Conservation (phyloP, 2,113 vertebrate species). For the Corythaixoides concolor region DNA sequence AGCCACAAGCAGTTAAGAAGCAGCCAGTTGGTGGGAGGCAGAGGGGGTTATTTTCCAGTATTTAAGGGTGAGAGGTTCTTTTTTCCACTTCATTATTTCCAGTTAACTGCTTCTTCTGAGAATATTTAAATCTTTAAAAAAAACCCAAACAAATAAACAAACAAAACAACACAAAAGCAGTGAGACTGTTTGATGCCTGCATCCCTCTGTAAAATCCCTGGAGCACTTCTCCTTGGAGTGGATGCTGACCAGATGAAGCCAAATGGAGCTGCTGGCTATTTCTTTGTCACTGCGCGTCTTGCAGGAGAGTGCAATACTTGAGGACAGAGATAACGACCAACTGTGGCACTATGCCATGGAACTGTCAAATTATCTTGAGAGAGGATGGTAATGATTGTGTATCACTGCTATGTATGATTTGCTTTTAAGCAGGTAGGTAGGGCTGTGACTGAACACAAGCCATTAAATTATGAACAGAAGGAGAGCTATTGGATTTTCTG, state of each 20-base stretch:
- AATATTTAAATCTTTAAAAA: neutral
- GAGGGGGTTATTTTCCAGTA: neutral
- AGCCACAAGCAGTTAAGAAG: neutral
- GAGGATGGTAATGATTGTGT: conserved; percentile 25
- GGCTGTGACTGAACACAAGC: conserved; percentile 39
- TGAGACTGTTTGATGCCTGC: neutral
- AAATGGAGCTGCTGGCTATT: neutral
- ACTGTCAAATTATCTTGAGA: conserved; percentile 28
- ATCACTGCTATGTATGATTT: conserved; percentile 29
- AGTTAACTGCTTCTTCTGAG: neutral
- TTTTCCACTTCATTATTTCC: neutral
- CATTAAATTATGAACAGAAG: conserved; percentile 45
- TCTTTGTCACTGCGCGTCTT: neutral
- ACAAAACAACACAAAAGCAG: neutral
- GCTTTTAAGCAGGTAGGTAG: conserved; percentile 54
- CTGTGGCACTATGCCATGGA: conserved; percentile 46
- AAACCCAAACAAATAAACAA: neutral
- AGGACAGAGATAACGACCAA: neutral
- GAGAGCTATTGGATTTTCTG: conserved; percentile 48
- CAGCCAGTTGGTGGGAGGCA: neutral
- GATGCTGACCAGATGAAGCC: neutral
- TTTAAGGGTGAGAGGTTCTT: neutral
- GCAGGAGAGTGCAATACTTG: neutral
- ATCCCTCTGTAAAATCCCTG: neutral
- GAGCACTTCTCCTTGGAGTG: neutral